These are phyloP conservation scores for Sesamia nonagrioides DNA, from an alignment of 1,140 invertebrate genomes.

Conservation along the genomic window DNA sequence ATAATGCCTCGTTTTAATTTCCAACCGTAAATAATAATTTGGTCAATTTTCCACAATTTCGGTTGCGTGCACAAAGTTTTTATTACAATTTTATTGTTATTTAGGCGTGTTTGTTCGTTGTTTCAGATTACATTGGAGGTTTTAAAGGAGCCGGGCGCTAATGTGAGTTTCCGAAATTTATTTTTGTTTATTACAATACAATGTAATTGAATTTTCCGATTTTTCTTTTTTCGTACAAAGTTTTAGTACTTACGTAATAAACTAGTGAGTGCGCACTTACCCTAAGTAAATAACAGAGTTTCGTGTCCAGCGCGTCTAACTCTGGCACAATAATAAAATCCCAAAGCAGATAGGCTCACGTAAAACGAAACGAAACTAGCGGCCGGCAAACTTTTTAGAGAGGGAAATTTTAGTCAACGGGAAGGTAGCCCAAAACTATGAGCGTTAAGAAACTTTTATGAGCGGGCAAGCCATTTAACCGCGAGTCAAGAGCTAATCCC, in stretches of 20 bases:
- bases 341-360: constrained; percentile 66
- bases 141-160: constrained; percentile 84
- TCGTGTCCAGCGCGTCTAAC: constrained; percentile 65
- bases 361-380: constrained; percentile 74
- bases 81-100: constrained; percentile 87
- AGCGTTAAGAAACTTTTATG: constrained; percentile 85
- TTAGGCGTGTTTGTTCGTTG: constrained; percentile 87
- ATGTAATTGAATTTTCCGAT: constrained; percentile 73
- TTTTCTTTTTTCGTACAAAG: constrained; percentile 44
- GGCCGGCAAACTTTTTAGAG: constrained; percentile 70
- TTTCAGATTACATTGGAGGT: constrained; percentile 85
- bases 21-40: constrained; percentile 86
- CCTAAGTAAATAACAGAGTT: constrained; percentile 65
- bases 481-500: constrained; percentile 81
- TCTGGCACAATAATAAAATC: constrained; percentile 70
- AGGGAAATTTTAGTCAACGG: constrained; percentile 75
- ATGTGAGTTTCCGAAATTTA: constrained; percentile 83
- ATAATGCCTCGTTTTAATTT: constrained; percentile 83
- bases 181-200: constrained; percentile 74
- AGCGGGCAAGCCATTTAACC: constrained; percentile 80
- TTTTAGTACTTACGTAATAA: not conserved
- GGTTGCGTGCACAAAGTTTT: constrained; percentile 86
- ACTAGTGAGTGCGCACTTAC: constrained; percentile 35
- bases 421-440: constrained; percentile 77
- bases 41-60: constrained; percentile 85